Evolutionary conservation across 2,113 vertebrate species (phyloP).

Genomic region (Rhinopomastus cyanomelas): DNA sequence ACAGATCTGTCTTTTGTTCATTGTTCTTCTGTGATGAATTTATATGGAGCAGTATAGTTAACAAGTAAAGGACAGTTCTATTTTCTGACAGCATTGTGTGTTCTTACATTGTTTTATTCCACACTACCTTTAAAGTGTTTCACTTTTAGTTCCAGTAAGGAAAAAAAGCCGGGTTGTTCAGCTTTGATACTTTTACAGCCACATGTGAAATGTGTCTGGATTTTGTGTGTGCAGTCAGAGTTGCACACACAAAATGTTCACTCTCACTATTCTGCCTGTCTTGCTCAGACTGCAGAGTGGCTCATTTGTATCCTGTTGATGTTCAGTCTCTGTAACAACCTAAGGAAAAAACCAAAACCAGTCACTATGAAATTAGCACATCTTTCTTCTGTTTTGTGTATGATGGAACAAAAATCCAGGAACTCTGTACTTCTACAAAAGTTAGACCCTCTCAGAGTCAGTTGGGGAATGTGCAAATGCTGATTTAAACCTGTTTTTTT

Average conservation of each 20-base stretch:
- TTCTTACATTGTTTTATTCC: not conserved
- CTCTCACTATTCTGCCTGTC: not conserved
- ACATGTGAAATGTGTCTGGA: not conserved
- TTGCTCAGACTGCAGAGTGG: not conserved
- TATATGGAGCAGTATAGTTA: slow-evolving; percentile 19
- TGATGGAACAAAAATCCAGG: not conserved
- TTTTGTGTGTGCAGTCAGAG: not conserved
- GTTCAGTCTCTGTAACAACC: not conserved
- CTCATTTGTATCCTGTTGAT: not conserved
- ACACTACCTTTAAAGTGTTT: not conserved
- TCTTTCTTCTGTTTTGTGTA: not conserved
- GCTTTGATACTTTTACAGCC: not conserved
- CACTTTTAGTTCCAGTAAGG: not conserved
- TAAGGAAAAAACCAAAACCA: not conserved
- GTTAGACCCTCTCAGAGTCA: not conserved
- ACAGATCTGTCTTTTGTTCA: slow-evolving; percentile 2
- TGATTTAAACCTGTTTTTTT: not conserved
- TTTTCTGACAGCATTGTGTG: not conserved
- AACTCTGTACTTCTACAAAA: not conserved
- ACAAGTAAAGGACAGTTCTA: not conserved
- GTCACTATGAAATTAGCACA: not conserved
- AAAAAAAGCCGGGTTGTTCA: not conserved
- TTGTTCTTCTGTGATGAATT: not conserved
- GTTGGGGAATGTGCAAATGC: not conserved
- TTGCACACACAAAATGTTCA: not conserved